Evolutionary conservation across 2,113 vertebrate species (phyloP).

Genomic region (Nesoenas mayeri): DNA sequence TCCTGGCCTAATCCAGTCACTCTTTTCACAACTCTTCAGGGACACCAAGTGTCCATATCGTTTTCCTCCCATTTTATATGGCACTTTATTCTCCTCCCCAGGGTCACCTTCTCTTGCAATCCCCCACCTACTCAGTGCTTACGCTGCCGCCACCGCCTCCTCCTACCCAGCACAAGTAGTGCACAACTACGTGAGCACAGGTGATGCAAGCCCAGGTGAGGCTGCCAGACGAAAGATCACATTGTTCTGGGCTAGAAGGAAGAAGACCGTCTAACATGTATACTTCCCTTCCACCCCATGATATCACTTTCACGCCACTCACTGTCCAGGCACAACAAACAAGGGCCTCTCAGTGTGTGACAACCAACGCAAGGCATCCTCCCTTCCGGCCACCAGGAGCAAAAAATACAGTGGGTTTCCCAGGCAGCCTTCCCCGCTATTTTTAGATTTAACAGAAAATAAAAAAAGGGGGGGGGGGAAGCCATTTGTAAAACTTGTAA

Average conservation of each 20-base stretch:
- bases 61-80: not conserved
- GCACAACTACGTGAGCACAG: not conserved
- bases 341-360: not conserved
- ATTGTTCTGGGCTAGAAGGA: not conserved
- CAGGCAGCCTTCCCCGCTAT: not conserved
- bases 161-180: not conserved
- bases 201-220: not conserved
- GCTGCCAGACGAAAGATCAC: not conserved
- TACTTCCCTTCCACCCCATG: not conserved
- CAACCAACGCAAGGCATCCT: not conserved
- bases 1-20: not conserved
- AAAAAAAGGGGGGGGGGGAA: too few relatives aligned
- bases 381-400: not conserved
- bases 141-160: not conserved
- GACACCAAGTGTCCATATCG: accelerated
- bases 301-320: not conserved
- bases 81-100: not conserved
- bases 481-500: not conserved
- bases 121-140: not conserved
- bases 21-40: not conserved
- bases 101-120: not conserved
- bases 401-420: not conserved
- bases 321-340: not conserved
- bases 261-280: not conserved
- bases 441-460: not conserved